Percentiles rank a stretch among this genome's conserved stretches.
Evolutionary conservation across 2,888 invertebrate genomes (phyloP).

Genomic region (Caenorhabditis macrosperma): DNA sequence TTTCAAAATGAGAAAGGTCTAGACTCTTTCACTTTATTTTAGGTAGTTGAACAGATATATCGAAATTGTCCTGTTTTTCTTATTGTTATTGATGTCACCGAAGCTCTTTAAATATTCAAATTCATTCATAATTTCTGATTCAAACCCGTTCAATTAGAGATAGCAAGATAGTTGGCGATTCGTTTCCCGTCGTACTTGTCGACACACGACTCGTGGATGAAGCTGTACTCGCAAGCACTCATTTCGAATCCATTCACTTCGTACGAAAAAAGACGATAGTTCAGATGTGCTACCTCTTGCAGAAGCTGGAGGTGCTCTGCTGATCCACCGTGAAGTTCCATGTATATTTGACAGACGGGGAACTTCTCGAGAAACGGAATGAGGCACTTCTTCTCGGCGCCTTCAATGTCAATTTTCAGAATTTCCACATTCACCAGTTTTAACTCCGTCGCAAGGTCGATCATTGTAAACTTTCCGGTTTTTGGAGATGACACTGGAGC

Average conservation of each 20-base stretch:
- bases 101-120: not conserved
- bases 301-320: constrained; percentile 43
- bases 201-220: constrained; percentile 57
- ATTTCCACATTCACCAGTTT: constrained; percentile 29
- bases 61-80: not conserved
- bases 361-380: constrained; percentile 52
- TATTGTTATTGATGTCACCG: not conserved
- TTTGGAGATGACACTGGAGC: not conserved
- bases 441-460: constrained; percentile 13
- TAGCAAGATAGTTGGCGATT: constrained; percentile 50
- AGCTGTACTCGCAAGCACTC: constrained; percentile 64
- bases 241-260: constrained; percentile 63
- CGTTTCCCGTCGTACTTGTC: constrained; percentile 44
- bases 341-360: constrained; percentile 53
- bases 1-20: constrained; percentile 63
- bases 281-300: constrained; percentile 38
- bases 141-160: constrained; percentile 10
- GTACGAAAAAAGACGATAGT: constrained; percentile 60
- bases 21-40: not conserved
- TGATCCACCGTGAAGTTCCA: constrained; percentile 62
- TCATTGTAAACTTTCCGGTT: constrained; percentile 8
- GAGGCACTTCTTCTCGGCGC: constrained; percentile 38
- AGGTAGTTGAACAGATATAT: constrained; percentile 14
- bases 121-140: not conserved
- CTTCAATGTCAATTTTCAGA: constrained; percentile 59